Evolutionary conservation across 2,888 invertebrate species (phyloP).

Genomic region (Protophormia terraenovae): DNA sequence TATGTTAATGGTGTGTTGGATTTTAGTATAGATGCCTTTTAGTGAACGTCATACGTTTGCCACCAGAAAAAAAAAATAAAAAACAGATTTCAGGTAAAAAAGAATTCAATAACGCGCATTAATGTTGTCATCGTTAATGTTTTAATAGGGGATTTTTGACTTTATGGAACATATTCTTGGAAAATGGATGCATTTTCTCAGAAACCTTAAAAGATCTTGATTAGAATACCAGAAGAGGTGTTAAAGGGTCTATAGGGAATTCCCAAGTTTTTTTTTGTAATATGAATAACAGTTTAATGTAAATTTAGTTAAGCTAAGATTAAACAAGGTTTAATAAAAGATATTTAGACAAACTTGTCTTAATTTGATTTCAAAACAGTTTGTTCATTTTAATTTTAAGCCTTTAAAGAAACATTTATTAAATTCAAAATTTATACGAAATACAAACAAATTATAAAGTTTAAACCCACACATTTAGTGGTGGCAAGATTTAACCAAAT

Average conservation of each 20-base stretch:
- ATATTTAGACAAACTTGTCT: not conserved
- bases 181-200: constrained; percentile 53
- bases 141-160: constrained; percentile 33
- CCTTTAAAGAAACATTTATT: not conserved
- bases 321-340: not conserved
- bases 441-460: not conserved
- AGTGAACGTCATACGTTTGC: constrained; percentile 46
- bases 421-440: not conserved
- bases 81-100: constrained; percentile 51
- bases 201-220: constrained; percentile 19
- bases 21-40: constrained; percentile 46
- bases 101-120: constrained; percentile 29
- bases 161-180: constrained; percentile 52
- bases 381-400: not conserved
- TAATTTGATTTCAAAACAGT: not conserved
- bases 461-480: not conserved
- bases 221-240: not conserved
- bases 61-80: constrained; percentile 27
- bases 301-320: not conserved
- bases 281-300: not conserved
- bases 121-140: constrained; percentile 60
- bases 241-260: constrained; percentile 44
- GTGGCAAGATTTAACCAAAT: not conserved
- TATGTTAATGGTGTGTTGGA: constrained; percentile 32
- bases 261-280: constrained; percentile 13